Evolutionary conservation across 92 coral and sea anemone genomes (phyloP).

Genomic region (Galaxea fascicularis): DNA sequence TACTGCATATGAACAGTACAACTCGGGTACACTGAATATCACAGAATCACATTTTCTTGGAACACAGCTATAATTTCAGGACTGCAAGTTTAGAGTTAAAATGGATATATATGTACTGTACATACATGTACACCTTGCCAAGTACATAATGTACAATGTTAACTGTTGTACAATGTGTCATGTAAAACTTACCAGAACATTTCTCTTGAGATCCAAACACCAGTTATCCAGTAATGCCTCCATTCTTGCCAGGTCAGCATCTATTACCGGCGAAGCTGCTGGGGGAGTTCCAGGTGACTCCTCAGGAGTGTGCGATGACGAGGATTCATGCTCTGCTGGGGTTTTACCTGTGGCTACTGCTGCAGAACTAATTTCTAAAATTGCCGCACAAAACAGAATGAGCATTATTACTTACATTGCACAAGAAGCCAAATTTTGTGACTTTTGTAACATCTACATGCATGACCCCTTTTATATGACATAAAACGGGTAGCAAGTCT

Average conservation of each 20-base stretch:
- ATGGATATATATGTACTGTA: too few species aligned
- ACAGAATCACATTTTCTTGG: too few species aligned
- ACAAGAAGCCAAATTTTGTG: too few species aligned
- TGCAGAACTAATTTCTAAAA: conserved; percentile 6
- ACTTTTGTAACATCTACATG: too few species aligned
- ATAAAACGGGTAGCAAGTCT: too few species aligned
- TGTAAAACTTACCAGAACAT: conserved; percentile 77
- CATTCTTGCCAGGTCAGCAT: conserved; percentile 95
- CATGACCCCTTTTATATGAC: too few species aligned
- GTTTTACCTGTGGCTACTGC: background rate
- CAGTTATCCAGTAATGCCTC: conserved; percentile 91
- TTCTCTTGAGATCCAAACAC: conserved; percentile 97
- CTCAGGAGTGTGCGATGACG: conserved; percentile 74
- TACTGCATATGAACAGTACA: too few species aligned
- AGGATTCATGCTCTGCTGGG: conserved; percentile 36
- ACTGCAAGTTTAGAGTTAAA: too few species aligned
- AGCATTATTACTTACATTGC: too few species aligned
- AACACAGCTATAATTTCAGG: too few species aligned
- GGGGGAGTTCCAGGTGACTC: conserved; percentile 77
- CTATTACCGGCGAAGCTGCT: conserved; percentile 83
- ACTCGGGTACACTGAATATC: too few species aligned
- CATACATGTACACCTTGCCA: background rate
- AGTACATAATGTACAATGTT: background rate
- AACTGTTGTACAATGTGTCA: background rate
- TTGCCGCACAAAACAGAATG: too few species aligned